Evolutionary conservation across 1,140 invertebrate species (phyloP), one percentile per base, ranked within the genome.

Genomic region (Drosophila virilis): DNA sequence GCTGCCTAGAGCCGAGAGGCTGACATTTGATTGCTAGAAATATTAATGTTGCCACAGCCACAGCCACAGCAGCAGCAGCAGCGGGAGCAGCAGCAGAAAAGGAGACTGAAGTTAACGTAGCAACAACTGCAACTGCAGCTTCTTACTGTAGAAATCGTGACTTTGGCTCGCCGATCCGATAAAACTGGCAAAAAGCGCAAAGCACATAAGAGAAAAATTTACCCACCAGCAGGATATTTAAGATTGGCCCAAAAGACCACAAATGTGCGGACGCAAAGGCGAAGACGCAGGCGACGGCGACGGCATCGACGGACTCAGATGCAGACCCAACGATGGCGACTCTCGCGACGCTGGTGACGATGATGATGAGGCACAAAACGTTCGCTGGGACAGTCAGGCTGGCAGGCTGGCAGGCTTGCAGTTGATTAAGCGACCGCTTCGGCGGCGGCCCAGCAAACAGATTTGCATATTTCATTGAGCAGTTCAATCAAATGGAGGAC

Each of bases 401-500:
- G 48, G 42, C 13, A 1, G 37, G 15, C 67, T 55, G 69, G 32
- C 42, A 55, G 55, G 77, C 81, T 81, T 82, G 83, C 79, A 88
- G 85, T 88, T 88, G 84, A 88, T 88, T 88, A 88, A 88, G 85
- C 85, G 80, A 78, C 66, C 80, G 73, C 80, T 58, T 55, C 59
- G 54, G 57, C 46, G 72, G 66, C 58, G 13, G 52, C 33, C 42
- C 13, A 38, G 59, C 59, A 69, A 85, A 90, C 80, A 91, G 88
- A 89, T 81, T 89, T 91, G 89, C 89, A 91, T 91, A 91, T 91
- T 91, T 91, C 89, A 91, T 91, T 91, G 89, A 91, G 83, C 78
- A 91, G 89, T 91, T 91, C 78, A 91, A 91, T 91, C 89, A 91
- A 91, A 91, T 82, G 76, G 79, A 91, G 88, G 79, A 91, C 88